Conservation (phyloP, 1,140 invertebrate species). For the Drosophila arawakana region DNA sequence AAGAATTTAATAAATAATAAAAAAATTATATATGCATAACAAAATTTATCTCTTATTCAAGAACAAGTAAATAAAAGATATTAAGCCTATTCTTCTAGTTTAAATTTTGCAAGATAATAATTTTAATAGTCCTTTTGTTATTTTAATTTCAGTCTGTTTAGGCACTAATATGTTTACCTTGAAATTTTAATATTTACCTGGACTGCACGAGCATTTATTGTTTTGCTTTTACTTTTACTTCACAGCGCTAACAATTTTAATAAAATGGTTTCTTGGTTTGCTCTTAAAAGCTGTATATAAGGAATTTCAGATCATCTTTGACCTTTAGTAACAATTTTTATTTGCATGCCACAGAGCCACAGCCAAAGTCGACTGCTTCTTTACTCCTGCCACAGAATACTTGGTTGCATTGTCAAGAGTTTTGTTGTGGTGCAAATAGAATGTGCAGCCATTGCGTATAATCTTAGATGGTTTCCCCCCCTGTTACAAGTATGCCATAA, state of each 20-base stretch:
- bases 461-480: slow-evolving; percentile 2
- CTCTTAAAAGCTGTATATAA: background rate
- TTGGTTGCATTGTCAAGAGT: slow-evolving; percentile 14
- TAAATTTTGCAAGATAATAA: too few relatives aligned
- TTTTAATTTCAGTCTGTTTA: too few relatives aligned
- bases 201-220: background rate
- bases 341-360: slow-evolving; percentile 27
- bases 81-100: too few relatives aligned
- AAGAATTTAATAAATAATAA: too few relatives aligned
- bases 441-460: slow-evolving; percentile 28
- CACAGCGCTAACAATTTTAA: background rate
- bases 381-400: background rate
- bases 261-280: background rate
- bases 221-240: background rate
- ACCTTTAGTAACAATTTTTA: slow-evolving; percentile 38
- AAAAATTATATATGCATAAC: too few relatives aligned
- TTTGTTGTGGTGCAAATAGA: background rate
- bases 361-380: background rate
- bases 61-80: too few relatives aligned
- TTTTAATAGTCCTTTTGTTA: too few relatives aligned
- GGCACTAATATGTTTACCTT: too few relatives aligned
- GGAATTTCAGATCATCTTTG: background rate
- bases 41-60: too few relatives aligned
- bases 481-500: background rate
- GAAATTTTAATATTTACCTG: too few relatives aligned